Percentiles rank a stretch among this genome's conserved stretches.
Conservation (phyloP, 2,113 vertebrate species). For the Corvus moneduloides region DNA sequence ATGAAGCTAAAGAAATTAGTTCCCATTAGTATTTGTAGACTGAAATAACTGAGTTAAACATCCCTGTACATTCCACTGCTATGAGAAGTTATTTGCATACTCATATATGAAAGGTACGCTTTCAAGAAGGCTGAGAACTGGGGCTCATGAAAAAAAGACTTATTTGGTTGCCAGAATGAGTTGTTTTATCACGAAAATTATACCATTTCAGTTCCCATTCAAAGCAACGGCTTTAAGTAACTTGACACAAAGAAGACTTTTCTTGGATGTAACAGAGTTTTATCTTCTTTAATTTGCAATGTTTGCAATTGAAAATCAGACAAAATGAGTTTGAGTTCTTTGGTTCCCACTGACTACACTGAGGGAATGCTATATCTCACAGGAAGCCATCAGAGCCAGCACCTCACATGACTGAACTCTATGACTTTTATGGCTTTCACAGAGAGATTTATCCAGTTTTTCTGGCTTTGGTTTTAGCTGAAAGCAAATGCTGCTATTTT, state of each 20-base stretch:
- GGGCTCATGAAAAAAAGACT: neutral
- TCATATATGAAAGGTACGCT: neutral
- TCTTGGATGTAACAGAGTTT: neutral
- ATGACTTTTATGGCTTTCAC: neutral
- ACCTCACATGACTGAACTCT: neutral
- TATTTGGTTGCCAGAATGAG: neutral
- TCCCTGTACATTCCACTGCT: neutral
- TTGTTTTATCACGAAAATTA: neutral
- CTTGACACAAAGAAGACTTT: neutral
- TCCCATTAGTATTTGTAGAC: neutral
- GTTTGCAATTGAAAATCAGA: neutral
- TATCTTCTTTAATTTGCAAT: neutral
- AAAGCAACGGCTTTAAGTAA: neutral
- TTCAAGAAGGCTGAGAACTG: neutral
- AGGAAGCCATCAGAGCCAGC: neutral
- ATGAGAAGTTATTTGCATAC: neutral
- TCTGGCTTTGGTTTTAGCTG: conserved; percentile 12
- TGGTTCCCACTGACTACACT: neutral
- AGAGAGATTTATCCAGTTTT: conserved; percentile 7
- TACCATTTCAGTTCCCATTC: neutral
- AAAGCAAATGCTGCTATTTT: neutral
- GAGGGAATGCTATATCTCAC: neutral
- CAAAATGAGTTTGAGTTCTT: neutral
- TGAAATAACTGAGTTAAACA: neutral
- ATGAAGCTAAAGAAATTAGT: neutral